phyloP scores from a whole-genome alignment of 2,113 vertebrate genomes.

The Syngnathoides biaculeatus region DNA sequence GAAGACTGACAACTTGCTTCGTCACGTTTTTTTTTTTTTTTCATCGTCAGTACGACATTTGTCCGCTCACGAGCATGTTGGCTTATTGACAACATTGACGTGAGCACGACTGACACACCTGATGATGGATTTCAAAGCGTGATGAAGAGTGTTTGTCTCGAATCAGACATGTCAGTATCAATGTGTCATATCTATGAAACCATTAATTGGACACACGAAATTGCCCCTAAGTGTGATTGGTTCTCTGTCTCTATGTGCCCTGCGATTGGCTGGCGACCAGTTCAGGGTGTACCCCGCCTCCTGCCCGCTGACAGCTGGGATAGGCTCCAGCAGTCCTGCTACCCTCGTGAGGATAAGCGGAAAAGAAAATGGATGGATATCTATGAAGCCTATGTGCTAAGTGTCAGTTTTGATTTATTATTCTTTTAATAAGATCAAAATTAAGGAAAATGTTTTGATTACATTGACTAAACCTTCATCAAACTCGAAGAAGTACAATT shows the following conservation, averaged over 20 bases:
- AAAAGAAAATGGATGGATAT: no score
- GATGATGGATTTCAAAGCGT: neutral
- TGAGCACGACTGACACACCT: neutral
- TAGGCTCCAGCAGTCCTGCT: no score
- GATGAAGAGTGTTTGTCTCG: neutral
- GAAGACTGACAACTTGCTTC: neutral
- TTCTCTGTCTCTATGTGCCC: no score
- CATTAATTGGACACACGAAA: no score
- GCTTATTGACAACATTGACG: neutral
- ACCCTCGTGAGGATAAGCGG: no score
- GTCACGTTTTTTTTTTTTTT: constrained; percentile 1
- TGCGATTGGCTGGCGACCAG: no score
- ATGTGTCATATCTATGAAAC: neutral
- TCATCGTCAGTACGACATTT: neutral
- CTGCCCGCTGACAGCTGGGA: no score
- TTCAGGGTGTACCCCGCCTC: no score
- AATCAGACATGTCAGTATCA: neutral
- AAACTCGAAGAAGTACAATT: neutral
- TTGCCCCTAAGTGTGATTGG: no score
- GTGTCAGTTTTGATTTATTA: neutral
- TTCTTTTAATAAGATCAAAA: constrained; percentile 24
- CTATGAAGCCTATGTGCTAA: neutral
- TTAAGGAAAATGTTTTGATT: neutral
- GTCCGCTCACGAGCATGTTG: neutral
- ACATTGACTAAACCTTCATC: no score